Conservation (phyloP, 2,113 vertebrate genomes). For the Brienomyrus brachyistius region DNA sequence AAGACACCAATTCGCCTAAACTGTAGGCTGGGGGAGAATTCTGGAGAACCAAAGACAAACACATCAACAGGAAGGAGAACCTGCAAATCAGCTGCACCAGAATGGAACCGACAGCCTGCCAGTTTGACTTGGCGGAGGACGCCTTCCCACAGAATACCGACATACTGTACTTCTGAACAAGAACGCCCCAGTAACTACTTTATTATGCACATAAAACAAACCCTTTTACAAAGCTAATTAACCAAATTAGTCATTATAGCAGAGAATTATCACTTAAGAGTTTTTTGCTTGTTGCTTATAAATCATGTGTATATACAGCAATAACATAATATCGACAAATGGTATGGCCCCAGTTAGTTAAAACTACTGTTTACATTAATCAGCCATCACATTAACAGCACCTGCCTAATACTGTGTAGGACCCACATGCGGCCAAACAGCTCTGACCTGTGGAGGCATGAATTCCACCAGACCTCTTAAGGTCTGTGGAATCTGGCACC, state of each 20-base stretch:
- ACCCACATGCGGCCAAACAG: not conserved
- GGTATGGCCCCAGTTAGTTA: not conserved
- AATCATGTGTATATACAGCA: not conserved
- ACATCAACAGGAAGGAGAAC: not conserved
- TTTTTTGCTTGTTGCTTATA: not conserved
- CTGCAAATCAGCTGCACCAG: not conserved
- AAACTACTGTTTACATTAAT: not conserved
- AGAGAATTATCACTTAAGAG: not conserved
- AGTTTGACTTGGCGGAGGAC: not conserved
- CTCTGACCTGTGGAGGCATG: not conserved
- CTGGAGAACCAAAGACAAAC: not conserved
- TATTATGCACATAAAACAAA: not conserved
- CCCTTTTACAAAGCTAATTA: not conserved
- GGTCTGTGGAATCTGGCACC: not conserved
- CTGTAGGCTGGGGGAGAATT: not conserved
- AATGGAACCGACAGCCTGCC: not conserved
- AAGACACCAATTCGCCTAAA: not conserved
- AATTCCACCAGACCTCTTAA: not conserved
- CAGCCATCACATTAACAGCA: not conserved
- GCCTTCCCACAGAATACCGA: not conserved
- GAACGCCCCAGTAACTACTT: not conserved
- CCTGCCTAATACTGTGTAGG: not conserved
- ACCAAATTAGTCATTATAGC: not conserved
- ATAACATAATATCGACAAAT: not conserved
- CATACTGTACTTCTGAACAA: not conserved